Evolutionary conservation across 2,797 vertebrate species (phyloP), one percentile per base, ranked within the genome.

Genomic region (Etheostoma perlongum): DNA sequence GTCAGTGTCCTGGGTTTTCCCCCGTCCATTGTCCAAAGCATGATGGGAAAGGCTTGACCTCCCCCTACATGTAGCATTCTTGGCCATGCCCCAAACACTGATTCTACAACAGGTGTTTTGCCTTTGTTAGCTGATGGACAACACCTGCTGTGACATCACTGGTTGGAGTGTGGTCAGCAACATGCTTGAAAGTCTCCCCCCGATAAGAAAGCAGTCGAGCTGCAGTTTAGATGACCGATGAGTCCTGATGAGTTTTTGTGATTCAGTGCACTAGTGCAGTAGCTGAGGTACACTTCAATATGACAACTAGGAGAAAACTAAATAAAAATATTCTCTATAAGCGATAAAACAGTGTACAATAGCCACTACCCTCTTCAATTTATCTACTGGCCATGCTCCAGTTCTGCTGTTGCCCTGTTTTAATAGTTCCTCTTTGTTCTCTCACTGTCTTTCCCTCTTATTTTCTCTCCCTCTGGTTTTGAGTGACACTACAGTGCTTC

Each of bases 401-500:
- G 59, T 67, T 88, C 64, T 74, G 54, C 68, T 69, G 67, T 67
- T 73, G 14, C 62, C 54, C 79, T 21, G 11, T 87, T 84, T 70
- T 83, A 86, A 82, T 44, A 57, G 79, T 87, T 73, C 61, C 57
- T 59, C 72, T 89, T 82, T 85, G 64, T 85, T 88, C 65, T 54
- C 67, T 57, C 36, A 14, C 67, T 71, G 53, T 69, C 61, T 61
- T 47, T 64, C 70, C 63, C 51, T 62, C 54, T 58, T 58, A 74
- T 51, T 44, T 69, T 72, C 53, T 67, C 72, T 70, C 69, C 80
- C 79, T 79, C 67, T 70, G 72, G 68, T 74, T 91, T 86, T 93
- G 89, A 91, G 85, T 88, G 91, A 89, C 90, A 88, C 86, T 66
- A 73, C 83, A 81, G 70, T 74, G 72, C 79, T 85, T 59, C 82